phyloP scores from a whole-genome alignment of 2,113 vertebrate species.

The Microtus ochrogaster region DNA sequence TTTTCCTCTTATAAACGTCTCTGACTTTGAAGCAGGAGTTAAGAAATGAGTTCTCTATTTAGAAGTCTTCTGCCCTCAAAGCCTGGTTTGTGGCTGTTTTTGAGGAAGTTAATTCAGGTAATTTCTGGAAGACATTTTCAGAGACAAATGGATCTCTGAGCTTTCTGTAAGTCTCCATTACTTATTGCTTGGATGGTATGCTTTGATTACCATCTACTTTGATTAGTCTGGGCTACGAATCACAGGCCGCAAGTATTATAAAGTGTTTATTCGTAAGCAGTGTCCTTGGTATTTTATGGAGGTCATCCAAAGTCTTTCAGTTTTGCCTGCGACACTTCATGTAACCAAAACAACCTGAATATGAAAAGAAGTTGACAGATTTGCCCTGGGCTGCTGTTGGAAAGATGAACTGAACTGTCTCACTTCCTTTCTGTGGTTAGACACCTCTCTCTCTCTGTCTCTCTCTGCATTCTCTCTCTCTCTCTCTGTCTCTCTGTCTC shows the following conservation, averaged over 20 bases:
- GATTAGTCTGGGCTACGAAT: constrained; percentile 27
- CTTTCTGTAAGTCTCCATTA: constrained; percentile 51
- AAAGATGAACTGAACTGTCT: background rate
- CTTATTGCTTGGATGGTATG: constrained; percentile 9
- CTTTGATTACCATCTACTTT: background rate
- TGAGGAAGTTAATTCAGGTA: constrained; percentile 35
- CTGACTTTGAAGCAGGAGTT: constrained; percentile 7
- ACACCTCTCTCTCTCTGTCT: background rate
- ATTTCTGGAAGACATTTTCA: constrained; percentile 61
- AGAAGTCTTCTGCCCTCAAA: background rate
- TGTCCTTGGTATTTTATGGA: background rate
- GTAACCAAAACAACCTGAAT: background rate
- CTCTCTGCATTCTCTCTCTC: background rate
- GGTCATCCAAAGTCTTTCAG: background rate
- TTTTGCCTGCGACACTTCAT: background rate
- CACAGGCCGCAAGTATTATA: constrained; percentile 10
- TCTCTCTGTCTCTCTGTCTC: background rate
- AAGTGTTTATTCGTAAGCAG: constrained; percentile 35
- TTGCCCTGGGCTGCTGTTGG: background rate
- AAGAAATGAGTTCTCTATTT: constrained; percentile 8
- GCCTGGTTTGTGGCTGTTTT: constrained; percentile 21
- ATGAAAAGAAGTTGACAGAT: background rate
- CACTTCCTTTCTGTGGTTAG: background rate
- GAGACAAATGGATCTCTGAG: constrained; percentile 42
- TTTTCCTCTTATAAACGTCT: background rate